phyloP scores from a whole-genome alignment of 2,888 invertebrate species.

The Melikaiella ostensackeni region DNA sequence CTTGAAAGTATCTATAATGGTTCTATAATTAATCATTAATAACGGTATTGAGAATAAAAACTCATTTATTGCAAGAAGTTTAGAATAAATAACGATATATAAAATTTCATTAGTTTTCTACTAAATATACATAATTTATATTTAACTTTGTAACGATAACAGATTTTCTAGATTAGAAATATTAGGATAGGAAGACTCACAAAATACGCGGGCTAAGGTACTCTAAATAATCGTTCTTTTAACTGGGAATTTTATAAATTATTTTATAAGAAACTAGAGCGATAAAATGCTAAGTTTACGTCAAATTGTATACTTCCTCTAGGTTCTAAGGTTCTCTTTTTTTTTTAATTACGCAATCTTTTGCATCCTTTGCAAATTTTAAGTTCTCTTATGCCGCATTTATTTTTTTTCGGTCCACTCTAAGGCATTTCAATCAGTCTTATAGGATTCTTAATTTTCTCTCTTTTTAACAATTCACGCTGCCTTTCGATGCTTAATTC shows the following conservation, averaged over 20 bases:
- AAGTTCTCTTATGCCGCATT: constrained; percentile 29
- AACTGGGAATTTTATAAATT: neutral
- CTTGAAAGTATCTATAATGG: neutral
- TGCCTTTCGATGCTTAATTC: neutral
- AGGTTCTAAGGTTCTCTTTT: constrained; percentile 2
- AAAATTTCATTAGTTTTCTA: constrained; percentile 25
- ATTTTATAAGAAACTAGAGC: neutral
- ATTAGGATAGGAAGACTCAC: constrained; percentile 29
- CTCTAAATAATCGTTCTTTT: neutral
- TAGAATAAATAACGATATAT: constrained; percentile 31
- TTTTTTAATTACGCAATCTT: neutral
- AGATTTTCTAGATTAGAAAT: constrained; percentile 7
- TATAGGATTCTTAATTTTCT: constrained; percentile 56
- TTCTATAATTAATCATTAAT: neutral
- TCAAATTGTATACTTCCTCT: neutral
- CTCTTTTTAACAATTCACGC: neutral
- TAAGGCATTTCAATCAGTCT: constrained; percentile 73
- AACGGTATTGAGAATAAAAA: constrained; percentile 7
- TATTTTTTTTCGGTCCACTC: constrained; percentile 49
- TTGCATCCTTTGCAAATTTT: neutral
- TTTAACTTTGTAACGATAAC: constrained; percentile 30
- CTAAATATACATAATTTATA: constrained; percentile 19
- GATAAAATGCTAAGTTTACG: neutral
- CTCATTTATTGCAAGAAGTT: constrained; percentile 12
- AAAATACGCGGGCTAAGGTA: constrained; percentile 7